These are phyloP conservation scores for Listrodromus nycthemerus DNA, from an alignment of 2,888 invertebrate genomes.

Conservation along the genomic window DNA sequence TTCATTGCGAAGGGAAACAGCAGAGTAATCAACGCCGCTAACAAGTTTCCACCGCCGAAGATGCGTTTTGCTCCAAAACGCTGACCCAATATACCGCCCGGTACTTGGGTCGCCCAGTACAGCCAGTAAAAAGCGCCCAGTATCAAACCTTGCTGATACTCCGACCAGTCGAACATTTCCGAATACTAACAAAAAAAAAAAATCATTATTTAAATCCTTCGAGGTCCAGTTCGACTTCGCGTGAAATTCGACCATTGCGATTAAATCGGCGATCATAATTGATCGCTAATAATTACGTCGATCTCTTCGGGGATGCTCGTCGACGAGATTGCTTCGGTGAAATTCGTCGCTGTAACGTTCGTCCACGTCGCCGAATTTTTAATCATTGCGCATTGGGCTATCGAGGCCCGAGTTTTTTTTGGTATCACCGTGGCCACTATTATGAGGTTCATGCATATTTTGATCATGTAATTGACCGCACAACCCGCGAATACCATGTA, in stretches of 20 bases:
- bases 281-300: slow-evolving; percentile 41
- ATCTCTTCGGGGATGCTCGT: slow-evolving; percentile 38
- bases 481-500: slow-evolving; percentile 87
- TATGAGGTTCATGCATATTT: slow-evolving; percentile 88
- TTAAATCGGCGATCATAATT: not conserved
- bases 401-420: slow-evolving; percentile 62
- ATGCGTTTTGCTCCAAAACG: slow-evolving; percentile 89
- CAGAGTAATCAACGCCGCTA: slow-evolving; percentile 87
- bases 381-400: slow-evolving; percentile 55
- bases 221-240: not conserved
- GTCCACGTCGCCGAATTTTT: slow-evolving; percentile 39
- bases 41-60: slow-evolving; percentile 88
- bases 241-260: not conserved
- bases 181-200: slow-evolving; percentile 56
- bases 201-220: not conserved
- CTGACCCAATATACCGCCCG: slow-evolving; percentile 88
- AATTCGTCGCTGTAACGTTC: slow-evolving; percentile 58
- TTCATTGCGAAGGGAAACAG: slow-evolving; percentile 87
- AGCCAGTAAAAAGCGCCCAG: slow-evolving; percentile 89
- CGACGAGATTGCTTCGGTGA: slow-evolving; percentile 15
- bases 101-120: slow-evolving; percentile 89
- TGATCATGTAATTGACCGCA: slow-evolving; percentile 89
- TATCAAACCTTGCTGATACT: slow-evolving; percentile 87
- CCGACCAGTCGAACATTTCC: slow-evolving; percentile 86
- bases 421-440: slow-evolving; percentile 87